Conservation (phyloP, 2,797 vertebrate genomes). For the Lepidocolaptes lacrymiger region DNA sequence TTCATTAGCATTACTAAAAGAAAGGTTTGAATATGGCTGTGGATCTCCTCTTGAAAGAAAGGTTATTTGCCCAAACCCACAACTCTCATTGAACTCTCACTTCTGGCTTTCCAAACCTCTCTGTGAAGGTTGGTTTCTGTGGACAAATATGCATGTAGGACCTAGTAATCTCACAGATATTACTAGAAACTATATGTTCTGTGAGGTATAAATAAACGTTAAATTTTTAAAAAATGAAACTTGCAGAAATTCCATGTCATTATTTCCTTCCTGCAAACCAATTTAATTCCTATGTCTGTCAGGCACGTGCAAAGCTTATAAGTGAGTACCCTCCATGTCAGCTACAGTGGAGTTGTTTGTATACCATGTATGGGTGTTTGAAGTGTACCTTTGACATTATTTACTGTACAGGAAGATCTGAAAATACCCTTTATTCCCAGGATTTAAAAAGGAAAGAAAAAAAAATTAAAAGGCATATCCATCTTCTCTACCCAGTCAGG, state of each 20-base stretch:
- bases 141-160: accelerated
- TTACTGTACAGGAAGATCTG: neutral
- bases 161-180: neutral
- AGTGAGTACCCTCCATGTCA: neutral
- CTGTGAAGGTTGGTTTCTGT: neutral
- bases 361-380: accelerated
- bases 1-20: neutral
- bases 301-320: neutral
- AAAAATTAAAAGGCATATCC: neutral
- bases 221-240: neutral
- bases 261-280: neutral
- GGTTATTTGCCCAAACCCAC: neutral
- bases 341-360: neutral
- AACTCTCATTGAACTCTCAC: neutral
- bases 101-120: neutral
- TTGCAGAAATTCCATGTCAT: too few species aligned
- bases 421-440: neutral
- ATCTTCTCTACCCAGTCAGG: neutral
- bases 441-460: neutral
- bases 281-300: neutral
- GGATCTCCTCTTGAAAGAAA: neutral
- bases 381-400: neutral
- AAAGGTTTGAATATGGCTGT: neutral
- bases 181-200: neutral
- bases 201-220: neutral